A percentile compares a stretch with the other conserved stretches of the same genome.
Conservation (phyloP, 2,797 vertebrate genomes). For the Pipistrellus kuhlii region DNA sequence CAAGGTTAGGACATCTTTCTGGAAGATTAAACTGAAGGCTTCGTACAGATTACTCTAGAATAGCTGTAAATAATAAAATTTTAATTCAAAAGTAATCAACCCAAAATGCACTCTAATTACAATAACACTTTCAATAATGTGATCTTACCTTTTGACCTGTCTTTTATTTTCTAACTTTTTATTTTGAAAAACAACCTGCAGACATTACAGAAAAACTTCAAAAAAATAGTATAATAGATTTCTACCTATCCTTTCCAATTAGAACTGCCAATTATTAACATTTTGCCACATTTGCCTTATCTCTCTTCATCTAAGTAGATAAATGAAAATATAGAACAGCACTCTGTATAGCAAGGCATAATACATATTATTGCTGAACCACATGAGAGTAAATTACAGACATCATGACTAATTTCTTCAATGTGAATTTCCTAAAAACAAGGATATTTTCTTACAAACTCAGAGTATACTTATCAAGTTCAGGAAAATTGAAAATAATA, state of each 20-base stretch:
- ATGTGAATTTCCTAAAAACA: constrained; percentile 35
- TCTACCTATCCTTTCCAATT: neutral
- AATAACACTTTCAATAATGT: constrained; percentile 10
- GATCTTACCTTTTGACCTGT: neutral
- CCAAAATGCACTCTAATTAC: neutral
- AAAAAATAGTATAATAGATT: neutral
- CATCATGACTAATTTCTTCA: constrained; percentile 26
- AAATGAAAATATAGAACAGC: neutral
- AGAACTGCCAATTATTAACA: neutral
- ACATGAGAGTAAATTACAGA: neutral
- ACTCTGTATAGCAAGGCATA: neutral
- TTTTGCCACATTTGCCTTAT: constrained; percentile 24
- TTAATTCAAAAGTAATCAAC: neutral
- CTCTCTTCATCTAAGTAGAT: neutral
- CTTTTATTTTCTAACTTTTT: constrained; percentile 9
- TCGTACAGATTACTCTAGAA: constrained; percentile 17
- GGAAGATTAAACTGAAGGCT: constrained; percentile 9
- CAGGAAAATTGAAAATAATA: constrained; percentile 20
- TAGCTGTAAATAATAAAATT: neutral
- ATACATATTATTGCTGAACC: neutral
- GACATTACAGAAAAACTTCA: neutral
- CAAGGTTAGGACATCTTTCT: neutral
- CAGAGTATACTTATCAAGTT: constrained; percentile 30
- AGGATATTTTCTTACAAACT: neutral
- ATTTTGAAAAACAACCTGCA: constrained; percentile 44